phyloP scores from a whole-genome alignment of 2,797 vertebrate genomes.

The Mus spretus region DNA sequence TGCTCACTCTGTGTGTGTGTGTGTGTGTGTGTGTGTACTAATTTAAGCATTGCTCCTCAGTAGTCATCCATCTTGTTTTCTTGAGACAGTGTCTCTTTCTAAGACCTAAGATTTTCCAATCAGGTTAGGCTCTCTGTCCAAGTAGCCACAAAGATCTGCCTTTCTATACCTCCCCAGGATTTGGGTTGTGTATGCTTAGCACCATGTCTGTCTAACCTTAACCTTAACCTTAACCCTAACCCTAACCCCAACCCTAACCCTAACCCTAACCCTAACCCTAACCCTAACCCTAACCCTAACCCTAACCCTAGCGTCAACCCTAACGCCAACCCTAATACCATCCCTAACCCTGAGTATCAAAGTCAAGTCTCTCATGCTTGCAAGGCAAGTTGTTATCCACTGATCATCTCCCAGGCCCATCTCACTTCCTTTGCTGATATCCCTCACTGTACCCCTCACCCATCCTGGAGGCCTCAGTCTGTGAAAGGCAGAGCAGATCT shows the following conservation, averaged over 20 bases:
- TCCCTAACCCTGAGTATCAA: not conserved
- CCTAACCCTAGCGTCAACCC: not conserved
- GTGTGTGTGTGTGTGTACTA: not conserved
- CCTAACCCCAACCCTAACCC: not conserved
- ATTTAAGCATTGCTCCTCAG: not conserved
- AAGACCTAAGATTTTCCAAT: fast-evolving
- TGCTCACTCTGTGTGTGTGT: too few relatives aligned
- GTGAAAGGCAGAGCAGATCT: not conserved
- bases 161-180: too few relatives aligned
- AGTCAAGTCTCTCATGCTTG: not conserved
- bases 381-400: not conserved
- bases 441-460: too few relatives aligned
- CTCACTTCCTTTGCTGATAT: not conserved
- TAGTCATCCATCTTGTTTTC: too few relatives aligned
- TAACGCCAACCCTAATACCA: not conserved
- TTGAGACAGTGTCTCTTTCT: not conserved
- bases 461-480: fast-evolving
- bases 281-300: not conserved
- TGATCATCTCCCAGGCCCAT: not conserved
- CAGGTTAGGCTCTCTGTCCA: not conserved
- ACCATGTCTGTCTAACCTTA: not conserved
- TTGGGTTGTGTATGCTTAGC: not conserved
- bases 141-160: too few relatives aligned
- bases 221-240: not conserved
- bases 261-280: too few relatives aligned